Evolutionary conservation across 2,888 invertebrate species (phyloP).

Genomic region (Trichopria drosophilae): DNA sequence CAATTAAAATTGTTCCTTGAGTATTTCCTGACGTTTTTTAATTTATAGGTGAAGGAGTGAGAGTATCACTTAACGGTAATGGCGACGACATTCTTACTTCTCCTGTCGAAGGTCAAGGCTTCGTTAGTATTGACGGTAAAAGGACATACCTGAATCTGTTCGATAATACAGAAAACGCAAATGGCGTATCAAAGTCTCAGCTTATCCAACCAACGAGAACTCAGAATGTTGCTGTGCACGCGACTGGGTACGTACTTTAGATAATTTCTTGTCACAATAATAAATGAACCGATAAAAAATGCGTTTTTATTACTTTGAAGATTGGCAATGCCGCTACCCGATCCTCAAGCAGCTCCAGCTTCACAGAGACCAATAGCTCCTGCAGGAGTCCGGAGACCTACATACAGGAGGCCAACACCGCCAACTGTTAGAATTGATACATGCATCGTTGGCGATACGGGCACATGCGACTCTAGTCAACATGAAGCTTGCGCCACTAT

Average conservation of each 20-base stretch:
- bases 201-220: constrained; percentile 55
- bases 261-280: background rate
- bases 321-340: constrained; percentile 69
- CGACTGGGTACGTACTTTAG: constrained; percentile 63
- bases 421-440: constrained; percentile 85
- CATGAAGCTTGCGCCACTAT: constrained; percentile 85
- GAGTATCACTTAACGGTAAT: constrained; percentile 48
- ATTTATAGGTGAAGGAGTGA: constrained; percentile 42
- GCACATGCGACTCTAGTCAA: constrained; percentile 85
- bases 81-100: constrained; percentile 75
- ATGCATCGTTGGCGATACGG: constrained; percentile 90
- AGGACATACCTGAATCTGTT: constrained; percentile 85
- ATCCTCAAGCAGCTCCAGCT: constrained; percentile 53
- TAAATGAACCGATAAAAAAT: background rate
- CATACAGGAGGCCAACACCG: constrained; percentile 66
- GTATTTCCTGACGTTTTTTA: no score
- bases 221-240: constrained; percentile 58
- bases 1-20: background rate
- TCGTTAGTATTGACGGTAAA: constrained; percentile 90
- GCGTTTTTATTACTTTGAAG: constrained; percentile 56
- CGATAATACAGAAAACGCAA: constrained; percentile 63
- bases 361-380: constrained; percentile 53
- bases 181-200: constrained; percentile 51
- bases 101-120: constrained; percentile 78
- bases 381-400: constrained; percentile 63